Evolutionary conservation across 2,888 invertebrate species (phyloP).

Genomic region (Erebia ligea): DNA sequence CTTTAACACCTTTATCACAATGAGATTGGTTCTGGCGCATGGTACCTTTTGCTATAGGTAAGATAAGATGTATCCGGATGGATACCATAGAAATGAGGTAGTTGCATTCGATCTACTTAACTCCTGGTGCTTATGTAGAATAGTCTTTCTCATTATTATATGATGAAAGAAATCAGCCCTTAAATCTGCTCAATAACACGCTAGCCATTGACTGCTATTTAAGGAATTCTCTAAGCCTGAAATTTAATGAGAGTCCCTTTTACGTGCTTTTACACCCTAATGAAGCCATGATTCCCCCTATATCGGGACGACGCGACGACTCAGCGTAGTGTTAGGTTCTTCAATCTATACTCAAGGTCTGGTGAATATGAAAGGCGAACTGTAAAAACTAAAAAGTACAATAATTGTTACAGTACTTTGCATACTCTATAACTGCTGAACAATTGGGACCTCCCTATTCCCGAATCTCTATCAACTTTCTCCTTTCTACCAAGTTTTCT

Average conservation of each 20-base stretch:
- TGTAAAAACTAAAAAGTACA: too few relatives aligned
- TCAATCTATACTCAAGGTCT: too few relatives aligned
- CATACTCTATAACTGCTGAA: too few relatives aligned
- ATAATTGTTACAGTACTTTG: too few relatives aligned
- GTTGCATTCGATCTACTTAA: neutral
- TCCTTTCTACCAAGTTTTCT: too few relatives aligned
- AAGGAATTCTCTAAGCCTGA: slow-evolving; percentile 52
- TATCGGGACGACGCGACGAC: neutral
- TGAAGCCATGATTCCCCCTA: neutral
- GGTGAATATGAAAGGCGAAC: too few relatives aligned
- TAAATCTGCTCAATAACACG: slow-evolving; percentile 69
- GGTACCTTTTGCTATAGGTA: too few relatives aligned
- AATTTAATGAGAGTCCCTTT: slow-evolving; percentile 16
- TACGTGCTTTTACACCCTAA: neutral
- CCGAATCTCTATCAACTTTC: too few relatives aligned
- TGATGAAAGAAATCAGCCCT: slow-evolving; percentile 71
- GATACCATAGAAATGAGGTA: too few relatives aligned
- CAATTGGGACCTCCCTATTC: too few relatives aligned
- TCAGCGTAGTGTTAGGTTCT: neutral
- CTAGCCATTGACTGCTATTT: slow-evolving; percentile 59
- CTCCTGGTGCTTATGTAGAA: neutral
- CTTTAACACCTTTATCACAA: neutral
- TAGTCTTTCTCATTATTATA: slow-evolving; percentile 56
- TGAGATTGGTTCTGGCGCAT: neutral
- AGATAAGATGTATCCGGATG: neutral